Evolutionary conservation across 2,888 invertebrate genomes (phyloP).

Genomic region (Thelaira solivaga): DNA sequence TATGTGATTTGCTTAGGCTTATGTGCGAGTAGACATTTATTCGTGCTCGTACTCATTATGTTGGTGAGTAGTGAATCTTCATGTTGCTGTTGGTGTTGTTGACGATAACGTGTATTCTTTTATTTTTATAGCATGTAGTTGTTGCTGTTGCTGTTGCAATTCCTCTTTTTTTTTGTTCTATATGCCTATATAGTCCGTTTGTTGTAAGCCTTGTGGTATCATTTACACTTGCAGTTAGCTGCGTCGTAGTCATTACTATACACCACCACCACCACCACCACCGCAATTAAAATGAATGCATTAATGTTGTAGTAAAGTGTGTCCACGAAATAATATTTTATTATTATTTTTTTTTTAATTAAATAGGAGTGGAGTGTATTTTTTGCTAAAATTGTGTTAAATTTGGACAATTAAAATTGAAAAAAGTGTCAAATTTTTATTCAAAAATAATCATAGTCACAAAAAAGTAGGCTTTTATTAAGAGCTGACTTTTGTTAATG

Average conservation of each 20-base stretch:
- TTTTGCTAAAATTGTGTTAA: too few relatives aligned
- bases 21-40: slow-evolving; percentile 36
- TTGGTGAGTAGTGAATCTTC: background rate
- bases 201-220: slow-evolving; percentile 58
- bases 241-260: slow-evolving; percentile 55
- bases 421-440: too few relatives aligned
- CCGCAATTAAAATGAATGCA: slow-evolving; percentile 26
- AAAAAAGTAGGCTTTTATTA: too few relatives aligned
- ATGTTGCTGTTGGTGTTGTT: slow-evolving; percentile 23
- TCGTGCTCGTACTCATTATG: background rate
- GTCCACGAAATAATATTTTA: background rate
- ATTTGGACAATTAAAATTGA: too few relatives aligned
- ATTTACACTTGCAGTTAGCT: slow-evolving; percentile 62
- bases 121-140: background rate
- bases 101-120: slow-evolving; percentile 38
- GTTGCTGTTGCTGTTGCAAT: too few relatives aligned
- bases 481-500: too few relatives aligned
- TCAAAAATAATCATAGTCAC: too few relatives aligned
- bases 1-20: slow-evolving; percentile 58
- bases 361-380: too few relatives aligned
- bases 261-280: slow-evolving; percentile 34
- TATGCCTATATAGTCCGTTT: slow-evolving; percentile 42
- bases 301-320: slow-evolving; percentile 27
- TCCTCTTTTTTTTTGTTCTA: too few relatives aligned
- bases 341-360: too few relatives aligned